Evolutionary conservation across 2,113 vertebrate species (phyloP).

Genomic region (Dasyurus viverrinus): DNA sequence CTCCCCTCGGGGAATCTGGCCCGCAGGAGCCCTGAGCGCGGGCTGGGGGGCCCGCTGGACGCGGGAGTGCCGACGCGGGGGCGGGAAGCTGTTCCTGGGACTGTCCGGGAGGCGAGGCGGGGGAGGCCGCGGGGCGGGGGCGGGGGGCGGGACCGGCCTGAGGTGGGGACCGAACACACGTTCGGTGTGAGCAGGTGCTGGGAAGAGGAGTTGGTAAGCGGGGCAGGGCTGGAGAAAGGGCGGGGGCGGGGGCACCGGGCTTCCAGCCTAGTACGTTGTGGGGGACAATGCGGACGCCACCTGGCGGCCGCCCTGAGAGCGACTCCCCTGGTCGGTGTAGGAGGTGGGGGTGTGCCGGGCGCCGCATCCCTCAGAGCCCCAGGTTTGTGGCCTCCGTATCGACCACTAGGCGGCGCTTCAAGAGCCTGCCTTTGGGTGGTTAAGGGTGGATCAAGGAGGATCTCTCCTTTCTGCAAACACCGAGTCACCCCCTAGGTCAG

Average conservation of each 20-base stretch:
- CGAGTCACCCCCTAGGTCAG: background rate
- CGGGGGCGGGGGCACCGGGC: background rate
- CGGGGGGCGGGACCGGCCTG: conserved; percentile 45
- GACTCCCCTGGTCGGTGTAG: background rate
- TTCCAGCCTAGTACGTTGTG: too few species aligned
- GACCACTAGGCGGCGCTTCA: background rate
- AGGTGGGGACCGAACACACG: too few species aligned
- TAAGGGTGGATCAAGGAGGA: background rate
- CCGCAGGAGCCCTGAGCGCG: background rate
- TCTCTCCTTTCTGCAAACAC: background rate
- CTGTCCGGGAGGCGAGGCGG: background rate
- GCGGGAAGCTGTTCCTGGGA: background rate
- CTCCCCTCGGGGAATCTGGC: conserved; percentile 34
- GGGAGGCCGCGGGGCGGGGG: conserved; percentile 19
- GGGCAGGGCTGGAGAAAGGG: background rate
- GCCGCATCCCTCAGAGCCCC: background rate
- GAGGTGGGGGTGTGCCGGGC: background rate
- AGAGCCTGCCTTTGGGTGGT: background rate
- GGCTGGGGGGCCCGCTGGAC: background rate
- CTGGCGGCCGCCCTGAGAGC: conserved; percentile 52
- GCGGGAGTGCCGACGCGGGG: background rate
- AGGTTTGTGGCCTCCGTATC: background rate
- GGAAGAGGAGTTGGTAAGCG: background rate
- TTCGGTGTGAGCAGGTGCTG: conserved; percentile 47
- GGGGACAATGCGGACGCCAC: conserved; percentile 25